Base-by-base conservation (phyloP, 2,113 vertebrate species). In the Psittacula cyanocephala region DNA sequence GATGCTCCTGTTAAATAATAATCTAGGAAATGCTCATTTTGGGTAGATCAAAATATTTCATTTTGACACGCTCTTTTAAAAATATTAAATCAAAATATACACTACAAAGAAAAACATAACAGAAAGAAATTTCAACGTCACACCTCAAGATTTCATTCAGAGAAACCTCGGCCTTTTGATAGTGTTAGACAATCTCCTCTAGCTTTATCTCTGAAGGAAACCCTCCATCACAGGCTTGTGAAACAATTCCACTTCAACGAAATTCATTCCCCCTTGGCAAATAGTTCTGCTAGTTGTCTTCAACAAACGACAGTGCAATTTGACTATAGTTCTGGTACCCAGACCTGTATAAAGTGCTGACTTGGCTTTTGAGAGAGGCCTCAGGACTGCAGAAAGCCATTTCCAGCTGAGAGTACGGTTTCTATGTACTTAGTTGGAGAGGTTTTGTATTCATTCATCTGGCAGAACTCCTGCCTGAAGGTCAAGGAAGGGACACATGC, bases 301-400 rank as follows among this genome's bases (percentile, higher is more conserved):
- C 63, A 77, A 46, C 29, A 35, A 95, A 41, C 11, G 9, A 59
- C 85, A 88, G 47, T 52, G 53, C 87, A 88, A 88, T 94, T 74
- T 86, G 78, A 82, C 70, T 18, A 1, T 65, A 62, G n/a, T 62
- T 95, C 70, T 95, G 75, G 81, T 94, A 89, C 78, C 78, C 81
- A 92, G 74, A 75, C 15, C 0, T 2, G 33, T 47, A 27, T 24
- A 94, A 96, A 92, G 85, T 76, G 95, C 91, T 93, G 94, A 96
- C 62, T 91, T 84, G 89, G 75, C 87, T 89, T 82, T 82, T 65
- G 74, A 85, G 85, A 93, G 93, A 92, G 94, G 84, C 89, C 87
- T 67, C 18, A 0, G 59, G 49, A 82, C 67, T 89, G 75, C 75
- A 93, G 59, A 92, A 79, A 88, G 63, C 63, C 64, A 69, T 91